These are phyloP conservation scores for Oscheius myriophilus DNA, from an alignment of 2,888 invertebrate genomes.

Conservation along the genomic window DNA sequence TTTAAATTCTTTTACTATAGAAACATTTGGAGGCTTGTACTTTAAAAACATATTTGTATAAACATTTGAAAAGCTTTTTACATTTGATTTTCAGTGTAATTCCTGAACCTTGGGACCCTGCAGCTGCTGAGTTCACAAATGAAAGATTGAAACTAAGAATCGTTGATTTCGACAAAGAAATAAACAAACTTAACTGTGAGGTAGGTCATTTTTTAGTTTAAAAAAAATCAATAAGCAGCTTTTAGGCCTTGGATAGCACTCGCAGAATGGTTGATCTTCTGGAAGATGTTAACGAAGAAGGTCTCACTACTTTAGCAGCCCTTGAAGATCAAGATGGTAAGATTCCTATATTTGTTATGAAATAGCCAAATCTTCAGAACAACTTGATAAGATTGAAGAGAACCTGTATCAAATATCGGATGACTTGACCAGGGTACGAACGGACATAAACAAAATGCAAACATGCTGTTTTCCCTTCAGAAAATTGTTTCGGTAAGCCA, in stretches of 20 bases:
- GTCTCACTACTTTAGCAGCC: slow-evolving; percentile 43
- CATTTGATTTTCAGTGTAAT: slow-evolving; percentile 13
- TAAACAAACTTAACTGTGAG: slow-evolving; percentile 40
- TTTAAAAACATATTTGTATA: not conserved
- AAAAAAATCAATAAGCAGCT: slow-evolving; percentile 1
- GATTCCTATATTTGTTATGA: slow-evolving; percentile 11
- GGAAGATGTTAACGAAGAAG: slow-evolving; percentile 49
- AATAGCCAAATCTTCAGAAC: slow-evolving; percentile 34
- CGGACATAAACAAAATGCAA: slow-evolving; percentile 47
- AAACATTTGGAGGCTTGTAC: not conserved
- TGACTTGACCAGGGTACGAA: slow-evolving; percentile 41
- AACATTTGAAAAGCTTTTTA: not conserved
- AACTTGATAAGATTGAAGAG: slow-evolving; percentile 52
- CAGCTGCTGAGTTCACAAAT: slow-evolving; percentile 15
- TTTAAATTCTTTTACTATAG: not conserved
- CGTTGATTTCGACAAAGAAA: slow-evolving; percentile 47
- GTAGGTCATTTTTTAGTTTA: slow-evolving; percentile 21
- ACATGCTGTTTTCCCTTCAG: slow-evolving; percentile 27
- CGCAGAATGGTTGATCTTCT: slow-evolving; percentile 42
- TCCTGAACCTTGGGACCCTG: slow-evolving; percentile 23
- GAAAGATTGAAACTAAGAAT: slow-evolving; percentile 41
- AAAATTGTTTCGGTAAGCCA: slow-evolving; percentile 40
- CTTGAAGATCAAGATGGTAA: slow-evolving; percentile 56
- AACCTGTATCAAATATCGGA: slow-evolving; percentile 43
- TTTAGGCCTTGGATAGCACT: slow-evolving; percentile 48